A percentile compares a stretch with the other conserved stretches of the same genome.
phyloP scores from a whole-genome alignment of 2,113 vertebrate species.

The Hypanus sabinus region DNA sequence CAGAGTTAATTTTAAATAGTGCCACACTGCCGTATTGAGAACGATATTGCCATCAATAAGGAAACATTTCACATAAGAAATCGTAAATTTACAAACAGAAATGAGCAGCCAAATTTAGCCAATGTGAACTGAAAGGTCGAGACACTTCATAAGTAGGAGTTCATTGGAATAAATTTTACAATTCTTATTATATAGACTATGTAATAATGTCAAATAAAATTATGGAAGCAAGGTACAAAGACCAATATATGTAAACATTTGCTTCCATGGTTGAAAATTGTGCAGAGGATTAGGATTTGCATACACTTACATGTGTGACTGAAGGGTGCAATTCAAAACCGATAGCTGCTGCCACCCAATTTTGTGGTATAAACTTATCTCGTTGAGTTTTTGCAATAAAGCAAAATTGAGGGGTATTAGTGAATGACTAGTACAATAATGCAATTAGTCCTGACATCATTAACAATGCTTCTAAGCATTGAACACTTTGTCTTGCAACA shows the following conservation, averaged over 20 bases:
- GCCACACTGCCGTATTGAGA: conserved; percentile 3
- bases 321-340: not conserved
- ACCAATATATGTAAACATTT: not conserved
- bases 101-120: conserved; percentile 3
- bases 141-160: not conserved
- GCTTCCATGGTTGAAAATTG: not conserved
- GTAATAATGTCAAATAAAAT: not conserved
- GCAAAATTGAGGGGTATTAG: conserved; percentile 15
- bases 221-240: no score
- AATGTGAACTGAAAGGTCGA: conserved; percentile 7
- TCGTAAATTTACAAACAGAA: conserved; percentile 6
- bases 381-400: not conserved
- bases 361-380: not conserved
- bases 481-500: no score
- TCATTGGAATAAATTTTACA: not conserved
- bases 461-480: conserved; percentile 7
- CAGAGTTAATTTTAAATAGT: not conserved
- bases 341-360: not conserved
- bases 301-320: not conserved
- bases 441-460: not conserved
- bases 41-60: not conserved
- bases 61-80: not conserved
- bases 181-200: not conserved
- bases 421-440: conserved; percentile 26
- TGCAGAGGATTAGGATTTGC: not conserved